Percentiles rank a stretch among this genome's conserved stretches.
phyloP scores from a whole-genome alignment of 2,797 vertebrate species.

The Schizopygopsis pylzovi region DNA sequence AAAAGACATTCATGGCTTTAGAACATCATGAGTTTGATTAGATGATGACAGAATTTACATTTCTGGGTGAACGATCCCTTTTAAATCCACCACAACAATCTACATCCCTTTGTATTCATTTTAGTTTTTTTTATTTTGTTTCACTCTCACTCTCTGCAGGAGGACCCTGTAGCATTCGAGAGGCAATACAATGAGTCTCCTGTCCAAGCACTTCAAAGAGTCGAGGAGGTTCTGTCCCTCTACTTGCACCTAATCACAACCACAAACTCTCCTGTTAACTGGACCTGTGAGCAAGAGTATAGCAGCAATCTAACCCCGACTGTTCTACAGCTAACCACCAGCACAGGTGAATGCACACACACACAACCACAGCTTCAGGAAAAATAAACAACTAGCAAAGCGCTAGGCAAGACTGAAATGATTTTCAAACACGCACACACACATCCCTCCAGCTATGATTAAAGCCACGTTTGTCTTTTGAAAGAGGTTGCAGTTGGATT shows the following conservation, averaged over 20 bases:
- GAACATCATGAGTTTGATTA: not conserved
- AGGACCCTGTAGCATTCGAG: conserved; percentile 78
- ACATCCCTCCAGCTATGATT: conserved; percentile 19
- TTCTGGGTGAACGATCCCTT: not conserved
- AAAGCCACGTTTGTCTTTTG: conserved; percentile 33
- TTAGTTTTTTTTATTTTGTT: not conserved
- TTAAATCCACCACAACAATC: not conserved
- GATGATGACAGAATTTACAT: not conserved
- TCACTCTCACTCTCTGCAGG: conserved; percentile 61
- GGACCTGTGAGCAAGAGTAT: conserved; percentile 79
- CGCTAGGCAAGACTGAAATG: not conserved
- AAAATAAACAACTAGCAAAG: not conserved
- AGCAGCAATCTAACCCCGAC: conserved; percentile 33
- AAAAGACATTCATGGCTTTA: not conserved
- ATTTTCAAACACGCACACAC: not conserved
- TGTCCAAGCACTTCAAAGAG: conserved; percentile 73
- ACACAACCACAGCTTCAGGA: not conserved
- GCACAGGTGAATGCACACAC: conserved; percentile 43
- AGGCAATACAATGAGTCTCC: conserved; percentile 72
- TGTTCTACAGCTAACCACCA: conserved; percentile 32
- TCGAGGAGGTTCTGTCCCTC: conserved; percentile 72
- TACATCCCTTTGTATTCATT: not conserved
- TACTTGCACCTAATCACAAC: conserved; percentile 78
- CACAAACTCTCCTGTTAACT: conserved; percentile 72
- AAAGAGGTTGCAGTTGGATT: conserved; percentile 40